These are phyloP conservation scores for Sclerurus mexicanus DNA, from an alignment of 2,113 vertebrate species.

Conservation along the genomic window DNA sequence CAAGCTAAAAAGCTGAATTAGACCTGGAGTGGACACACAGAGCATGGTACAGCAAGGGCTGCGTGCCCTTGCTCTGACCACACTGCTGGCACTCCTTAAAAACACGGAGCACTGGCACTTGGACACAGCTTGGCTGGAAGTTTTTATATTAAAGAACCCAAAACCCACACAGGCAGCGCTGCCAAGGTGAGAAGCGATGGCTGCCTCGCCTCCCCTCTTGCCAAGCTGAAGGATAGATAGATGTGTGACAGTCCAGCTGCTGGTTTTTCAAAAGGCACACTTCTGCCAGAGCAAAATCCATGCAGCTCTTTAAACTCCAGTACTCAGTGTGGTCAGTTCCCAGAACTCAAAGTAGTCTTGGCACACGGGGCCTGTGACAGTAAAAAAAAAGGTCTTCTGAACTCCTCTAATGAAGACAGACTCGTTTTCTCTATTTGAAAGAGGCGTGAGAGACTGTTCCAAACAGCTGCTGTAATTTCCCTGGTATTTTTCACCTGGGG, in stretches of 20 bases:
- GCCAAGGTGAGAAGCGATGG: not conserved
- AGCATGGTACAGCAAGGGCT: not conserved
- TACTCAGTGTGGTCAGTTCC: not conserved
- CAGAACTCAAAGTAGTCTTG: not conserved
- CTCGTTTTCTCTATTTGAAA: constrained; percentile 40
- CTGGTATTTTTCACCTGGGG: constrained; percentile 56
- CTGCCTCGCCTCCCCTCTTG: not conserved
- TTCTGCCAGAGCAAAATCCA: not conserved
- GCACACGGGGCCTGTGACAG: not conserved
- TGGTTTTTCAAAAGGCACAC: not conserved
- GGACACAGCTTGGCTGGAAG: not conserved
- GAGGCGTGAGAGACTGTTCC: constrained; percentile 11
- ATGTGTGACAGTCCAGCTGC: not conserved
- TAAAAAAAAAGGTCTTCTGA: not conserved
- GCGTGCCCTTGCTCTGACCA: not conserved
- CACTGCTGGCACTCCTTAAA: not conserved
- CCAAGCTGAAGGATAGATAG: not conserved
- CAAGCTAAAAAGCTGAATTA: not conserved
- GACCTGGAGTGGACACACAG: not conserved
- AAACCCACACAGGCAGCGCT: not conserved
- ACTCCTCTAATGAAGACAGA: constrained; percentile 23
- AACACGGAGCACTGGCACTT: not conserved
- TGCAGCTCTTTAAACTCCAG: not conserved
- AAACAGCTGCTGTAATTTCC: constrained; percentile 52
- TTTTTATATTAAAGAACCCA: not conserved